phyloP scores from a whole-genome alignment of 2,797 vertebrate species.

The Synanceia verrucosa region DNA sequence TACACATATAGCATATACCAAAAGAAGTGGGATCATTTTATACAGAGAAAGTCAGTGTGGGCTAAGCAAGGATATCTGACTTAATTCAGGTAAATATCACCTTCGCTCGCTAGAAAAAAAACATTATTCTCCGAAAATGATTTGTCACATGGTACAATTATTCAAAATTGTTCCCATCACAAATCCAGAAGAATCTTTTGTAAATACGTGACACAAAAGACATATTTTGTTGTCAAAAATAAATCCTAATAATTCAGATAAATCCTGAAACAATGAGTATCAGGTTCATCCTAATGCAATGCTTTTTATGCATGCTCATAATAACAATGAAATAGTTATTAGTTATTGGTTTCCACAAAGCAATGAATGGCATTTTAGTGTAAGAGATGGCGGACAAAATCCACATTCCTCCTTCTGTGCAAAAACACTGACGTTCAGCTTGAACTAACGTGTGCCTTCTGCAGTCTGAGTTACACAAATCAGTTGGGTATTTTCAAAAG shows the following conservation, averaged over 20 bases:
- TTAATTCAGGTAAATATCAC: slow-evolving; percentile 1
- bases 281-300: background rate
- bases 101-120: too few relatives aligned
- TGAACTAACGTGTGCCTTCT: slow-evolving; percentile 4
- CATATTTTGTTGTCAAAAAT: background rate
- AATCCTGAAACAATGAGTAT: background rate
- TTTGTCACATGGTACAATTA: background rate
- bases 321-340: background rate
- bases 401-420: background rate
- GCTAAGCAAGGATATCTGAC: background rate
- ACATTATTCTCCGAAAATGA: background rate
- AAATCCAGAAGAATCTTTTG: background rate
- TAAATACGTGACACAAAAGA: background rate
- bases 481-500: slow-evolving; percentile 13
- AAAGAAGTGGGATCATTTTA: background rate
- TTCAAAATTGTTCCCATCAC: background rate
- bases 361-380: background rate
- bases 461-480: background rate
- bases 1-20: background rate
- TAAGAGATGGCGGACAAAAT: background rate
- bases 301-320: background rate
- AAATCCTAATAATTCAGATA: background rate
- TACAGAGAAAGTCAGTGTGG: background rate
- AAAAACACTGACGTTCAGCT: slow-evolving; percentile 3
- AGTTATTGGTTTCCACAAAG: background rate